These are phyloP conservation scores for Pemphigus obesinymphae DNA, from an alignment of 1,140 invertebrate species.

Conservation along the genomic window DNA sequence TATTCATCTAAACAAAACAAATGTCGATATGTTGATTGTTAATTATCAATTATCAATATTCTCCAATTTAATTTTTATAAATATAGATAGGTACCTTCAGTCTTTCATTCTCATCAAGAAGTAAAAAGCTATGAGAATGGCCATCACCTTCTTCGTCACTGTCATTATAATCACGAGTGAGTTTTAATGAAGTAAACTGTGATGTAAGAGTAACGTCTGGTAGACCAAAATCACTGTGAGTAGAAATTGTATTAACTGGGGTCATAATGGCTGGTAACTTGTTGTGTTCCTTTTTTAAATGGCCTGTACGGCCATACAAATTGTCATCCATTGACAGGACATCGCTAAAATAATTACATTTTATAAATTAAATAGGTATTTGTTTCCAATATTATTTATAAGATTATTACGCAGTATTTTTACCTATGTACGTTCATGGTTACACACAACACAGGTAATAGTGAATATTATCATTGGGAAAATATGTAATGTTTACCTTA, in stretches of 20 bases:
- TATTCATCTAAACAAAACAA: no score
- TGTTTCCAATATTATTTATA: neutral
- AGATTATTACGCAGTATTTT: neutral
- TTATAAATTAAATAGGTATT: neutral
- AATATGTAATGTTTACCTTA: slow-evolving; percentile 25
- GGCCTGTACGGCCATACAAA: slow-evolving; percentile 11
- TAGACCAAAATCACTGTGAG: slow-evolving; percentile 28
- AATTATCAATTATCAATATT: no score
- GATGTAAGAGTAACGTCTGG: slow-evolving; percentile 48
- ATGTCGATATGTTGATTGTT: no score
- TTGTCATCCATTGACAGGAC: slow-evolving; percentile 34
- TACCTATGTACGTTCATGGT: slow-evolving; percentile 17
- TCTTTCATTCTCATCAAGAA: slow-evolving; percentile 57
- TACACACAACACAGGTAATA: neutral
- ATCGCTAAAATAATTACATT: slow-evolving; percentile 6
- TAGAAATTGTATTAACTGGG: slow-evolving; percentile 4
- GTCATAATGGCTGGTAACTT: slow-evolving; percentile 36
- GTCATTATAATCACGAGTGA: slow-evolving; percentile 42
- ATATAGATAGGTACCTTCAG: slow-evolving; percentile 49
- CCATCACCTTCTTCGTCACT: slow-evolving; percentile 43
- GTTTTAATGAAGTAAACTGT: slow-evolving; percentile 47
- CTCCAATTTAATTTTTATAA: no score
- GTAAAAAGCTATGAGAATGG: slow-evolving; percentile 53
- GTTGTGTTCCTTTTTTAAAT: slow-evolving; percentile 8
- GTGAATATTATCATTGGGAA: neutral